Percentiles rank a stretch among this genome's conserved stretches.
These are phyloP conservation scores for Trichosurus vulpecula DNA, from an alignment of 2,797 vertebrate species.

Conservation along the genomic window DNA sequence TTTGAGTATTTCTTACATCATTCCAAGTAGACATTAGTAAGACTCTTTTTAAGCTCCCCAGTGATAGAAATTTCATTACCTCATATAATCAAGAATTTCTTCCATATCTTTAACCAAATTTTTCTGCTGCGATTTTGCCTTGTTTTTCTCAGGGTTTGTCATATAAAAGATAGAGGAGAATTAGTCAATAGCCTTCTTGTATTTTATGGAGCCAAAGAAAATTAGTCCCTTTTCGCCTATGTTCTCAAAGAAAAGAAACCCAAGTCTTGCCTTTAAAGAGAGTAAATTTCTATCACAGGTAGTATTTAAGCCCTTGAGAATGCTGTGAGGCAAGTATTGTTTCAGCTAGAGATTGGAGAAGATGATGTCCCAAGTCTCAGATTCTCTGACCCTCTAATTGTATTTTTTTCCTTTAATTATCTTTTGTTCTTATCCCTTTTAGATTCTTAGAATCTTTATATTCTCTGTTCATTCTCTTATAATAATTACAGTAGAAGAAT, in stretches of 20 bases:
- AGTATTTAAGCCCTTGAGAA: no score
- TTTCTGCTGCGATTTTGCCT: rapidly evolving
- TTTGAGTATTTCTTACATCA: no score
- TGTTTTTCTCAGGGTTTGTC: rapidly evolving
- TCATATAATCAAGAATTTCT: not conserved
- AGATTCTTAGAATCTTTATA: no score
- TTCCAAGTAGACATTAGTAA: not conserved
- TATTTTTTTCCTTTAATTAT: not conserved
- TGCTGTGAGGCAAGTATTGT: no score
- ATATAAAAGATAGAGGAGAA: rapidly evolving
- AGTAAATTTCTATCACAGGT: no score
- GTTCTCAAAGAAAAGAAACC: not conserved
- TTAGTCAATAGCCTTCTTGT: no score
- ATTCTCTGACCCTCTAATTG: not conserved
- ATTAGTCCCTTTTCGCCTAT: not conserved
- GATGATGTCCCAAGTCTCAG: no score
- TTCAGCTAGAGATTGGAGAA: no score
- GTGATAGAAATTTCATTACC: not conserved
- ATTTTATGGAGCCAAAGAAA: not conserved
- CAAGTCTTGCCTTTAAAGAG: no score
- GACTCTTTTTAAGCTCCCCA: not conserved
- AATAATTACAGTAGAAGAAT: no score
- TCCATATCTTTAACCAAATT: not conserved
- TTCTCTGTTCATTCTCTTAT: no score
- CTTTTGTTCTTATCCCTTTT: not conserved